Base-by-base conservation (phyloP, 2,113 vertebrate genomes). In the Passer domesticus region DNA sequence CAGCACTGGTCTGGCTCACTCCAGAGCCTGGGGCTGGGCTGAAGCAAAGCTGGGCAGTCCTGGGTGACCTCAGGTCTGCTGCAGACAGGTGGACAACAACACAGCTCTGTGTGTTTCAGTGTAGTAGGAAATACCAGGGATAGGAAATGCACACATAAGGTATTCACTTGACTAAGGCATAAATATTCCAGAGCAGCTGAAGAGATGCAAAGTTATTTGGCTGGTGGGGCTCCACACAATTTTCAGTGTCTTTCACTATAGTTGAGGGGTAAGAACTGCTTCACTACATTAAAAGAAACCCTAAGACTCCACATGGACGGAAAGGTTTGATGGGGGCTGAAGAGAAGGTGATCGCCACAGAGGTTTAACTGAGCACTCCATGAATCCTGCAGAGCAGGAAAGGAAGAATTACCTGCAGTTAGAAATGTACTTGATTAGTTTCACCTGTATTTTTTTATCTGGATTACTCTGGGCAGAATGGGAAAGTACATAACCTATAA, bases 241-340 rank as follows among this genome's bases (percentile, higher is more conserved):
- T 50, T 60, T 39, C 55, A 39, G 30, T 23, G 15, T 68, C 10
- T 70, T 77, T 77, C 35, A 14, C 14, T 59, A 47, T 12, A 27
- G 16, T 7, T 78, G 35, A 69, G 11, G 6, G 10, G 21, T 28
- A 62, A 41, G 50, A 78, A 66, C 10, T 50, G 6, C 39, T 49
- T 64, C 20, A 64, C 2, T 28, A 50, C 69, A 47, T 41, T 21
- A 11, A 82, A 84, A 82, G 35, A 74, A 83, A 39, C 21, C 7
- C 0, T n/a, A 30, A 49, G 60, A 73, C 11, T 81, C 39, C 24
- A 28, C 3, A 20, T 0, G 1, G 24, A 10, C 35, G 11, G 23
- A 52, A 70, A 62, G 11, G 16, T 13, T 67, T 58, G 53, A 33
- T 33, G n/a, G 7, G 4, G 33, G 6, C 23, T 30, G 37, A 62